phyloP scores from a whole-genome alignment of 2,888 invertebrate species.

The Limnephilus lunatus region DNA sequence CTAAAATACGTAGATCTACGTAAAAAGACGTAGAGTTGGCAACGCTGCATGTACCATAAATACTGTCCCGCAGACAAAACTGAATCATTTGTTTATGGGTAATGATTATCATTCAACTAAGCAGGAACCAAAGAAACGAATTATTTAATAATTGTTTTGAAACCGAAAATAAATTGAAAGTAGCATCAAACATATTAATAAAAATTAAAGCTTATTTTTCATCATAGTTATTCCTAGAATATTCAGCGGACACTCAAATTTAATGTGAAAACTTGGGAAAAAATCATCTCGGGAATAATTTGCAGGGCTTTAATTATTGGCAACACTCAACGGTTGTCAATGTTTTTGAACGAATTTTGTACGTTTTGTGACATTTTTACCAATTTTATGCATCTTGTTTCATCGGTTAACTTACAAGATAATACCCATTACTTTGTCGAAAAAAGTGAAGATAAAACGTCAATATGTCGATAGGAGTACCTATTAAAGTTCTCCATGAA shows the following conservation, averaged over 20 bases:
- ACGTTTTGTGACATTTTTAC: constrained; percentile 46
- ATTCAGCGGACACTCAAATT: background rate
- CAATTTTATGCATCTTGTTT: constrained; percentile 45
- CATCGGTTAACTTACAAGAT: constrained; percentile 48
- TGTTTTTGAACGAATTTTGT: constrained; percentile 43
- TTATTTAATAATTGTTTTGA: background rate
- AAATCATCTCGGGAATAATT: background rate
- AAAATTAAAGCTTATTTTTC: background rate
- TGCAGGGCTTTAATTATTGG: background rate
- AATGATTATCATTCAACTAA: background rate
- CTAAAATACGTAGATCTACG: too few relatives aligned
- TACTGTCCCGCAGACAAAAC: background rate
- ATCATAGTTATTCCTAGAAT: background rate
- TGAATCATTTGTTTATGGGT: background rate
- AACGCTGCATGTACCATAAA: background rate
- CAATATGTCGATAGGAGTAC: constrained; percentile 98
- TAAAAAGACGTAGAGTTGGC: too few relatives aligned
- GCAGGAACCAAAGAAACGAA: background rate
- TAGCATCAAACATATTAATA: background rate
- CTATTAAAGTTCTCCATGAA: constrained; percentile 99
- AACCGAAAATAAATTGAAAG: background rate
- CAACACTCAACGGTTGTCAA: background rate
- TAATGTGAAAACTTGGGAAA: background rate
- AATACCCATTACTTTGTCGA: background rate
- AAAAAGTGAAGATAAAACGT: background rate